A percentile compares a stretch with the other conserved stretches of the same genome.
phyloP scores from a whole-genome alignment of 1,140 invertebrate species.

The Zaprionus lachaisei region DNA sequence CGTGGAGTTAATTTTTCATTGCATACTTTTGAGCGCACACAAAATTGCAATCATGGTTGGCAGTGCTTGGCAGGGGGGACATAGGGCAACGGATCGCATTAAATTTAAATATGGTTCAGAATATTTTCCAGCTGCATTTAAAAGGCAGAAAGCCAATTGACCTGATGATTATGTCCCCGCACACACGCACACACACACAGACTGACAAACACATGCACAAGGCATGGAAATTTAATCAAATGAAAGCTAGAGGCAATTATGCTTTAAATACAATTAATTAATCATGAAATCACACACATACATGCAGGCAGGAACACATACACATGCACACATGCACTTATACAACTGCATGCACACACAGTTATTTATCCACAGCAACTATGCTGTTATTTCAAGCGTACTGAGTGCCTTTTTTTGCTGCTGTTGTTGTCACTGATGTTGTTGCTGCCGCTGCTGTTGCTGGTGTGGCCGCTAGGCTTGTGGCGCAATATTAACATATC shows the following conservation, averaged over 20 bases:
- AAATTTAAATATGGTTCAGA: conserved; percentile 45
- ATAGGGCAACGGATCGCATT: conserved; percentile 19
- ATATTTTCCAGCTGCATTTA: conserved; percentile 43
- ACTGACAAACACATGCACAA: conserved; percentile 1
- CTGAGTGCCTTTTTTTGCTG: conserved; percentile 59
- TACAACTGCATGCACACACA: conserved; percentile 2
- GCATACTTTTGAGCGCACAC: conserved; percentile 37
- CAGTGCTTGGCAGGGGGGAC: background rate
- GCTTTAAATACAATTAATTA: conserved; percentile 83
- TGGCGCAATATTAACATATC: conserved; percentile 78
- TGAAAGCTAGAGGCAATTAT: conserved; percentile 82
- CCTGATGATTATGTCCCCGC: conserved; percentile 55
- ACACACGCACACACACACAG: conserved; percentile 8
- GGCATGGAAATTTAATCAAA: conserved; percentile 77
- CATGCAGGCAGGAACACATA: background rate
- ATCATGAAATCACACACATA: conserved; percentile 72
- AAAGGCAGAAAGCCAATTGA: conserved; percentile 70
- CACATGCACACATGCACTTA: background rate
- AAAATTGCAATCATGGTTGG: conserved; percentile 2
- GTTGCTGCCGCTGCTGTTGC: conserved; percentile 17
- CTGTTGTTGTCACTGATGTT: conserved; percentile 7
- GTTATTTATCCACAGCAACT: conserved; percentile 51
- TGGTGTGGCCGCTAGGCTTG: conserved; percentile 34
- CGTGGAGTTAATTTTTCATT: conserved; percentile 23
- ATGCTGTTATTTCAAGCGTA: conserved; percentile 73